Evolutionary conservation across 2,888 invertebrate genomes (phyloP), one percentile per base, ranked within the genome.

Genomic region (Melipona bicolor): DNA sequence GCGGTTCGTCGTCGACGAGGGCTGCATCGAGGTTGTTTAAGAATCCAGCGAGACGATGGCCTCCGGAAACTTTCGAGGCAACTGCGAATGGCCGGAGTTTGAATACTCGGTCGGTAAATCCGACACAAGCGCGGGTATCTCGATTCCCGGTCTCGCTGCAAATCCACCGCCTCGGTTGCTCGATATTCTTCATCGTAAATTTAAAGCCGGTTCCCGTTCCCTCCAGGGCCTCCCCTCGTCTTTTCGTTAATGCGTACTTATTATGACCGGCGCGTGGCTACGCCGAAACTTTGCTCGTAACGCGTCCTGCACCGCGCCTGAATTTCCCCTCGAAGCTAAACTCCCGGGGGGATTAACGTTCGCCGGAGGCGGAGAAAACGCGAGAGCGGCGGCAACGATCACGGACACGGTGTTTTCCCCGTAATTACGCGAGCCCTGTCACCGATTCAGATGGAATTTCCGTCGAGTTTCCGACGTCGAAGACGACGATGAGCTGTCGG

Each of bases 261-360:
- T 78, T 78, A 81, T 62, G 81, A 61, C 50, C 81, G 52, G 27
- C 56, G 69, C 27, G 67, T 43, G 43, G 43, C 9, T 43, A 43
- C 9, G 43, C 43, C 43, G 71, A 59, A 84, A 84, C 71, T 81
- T 81, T 32, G n/a, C 73, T 65, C 70, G 74, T 77, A 76, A 77
- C 73, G 36, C 67, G 64, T 19, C 24, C 71, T 54, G 61, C 50
- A 64, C 68, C 73, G n/a, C 68, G 77, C 50, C 77, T 77, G 27
- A 43, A 43, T 9, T 43, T 43, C 43, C 43, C 43, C 0, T 24
- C 76, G 68, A 32, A 77, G 71, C 77, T 70, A 70, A 81, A 81
- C 77, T 83, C 27, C 43, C 43, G 43, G 11, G 54, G n/a, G 50
- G 77, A 83, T 81, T 74, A 77, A 61, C 81, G 56, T 80, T 76